Evolutionary conservation across 2,888 invertebrate species (phyloP).

Genomic region (Meandrusa payeni): DNA sequence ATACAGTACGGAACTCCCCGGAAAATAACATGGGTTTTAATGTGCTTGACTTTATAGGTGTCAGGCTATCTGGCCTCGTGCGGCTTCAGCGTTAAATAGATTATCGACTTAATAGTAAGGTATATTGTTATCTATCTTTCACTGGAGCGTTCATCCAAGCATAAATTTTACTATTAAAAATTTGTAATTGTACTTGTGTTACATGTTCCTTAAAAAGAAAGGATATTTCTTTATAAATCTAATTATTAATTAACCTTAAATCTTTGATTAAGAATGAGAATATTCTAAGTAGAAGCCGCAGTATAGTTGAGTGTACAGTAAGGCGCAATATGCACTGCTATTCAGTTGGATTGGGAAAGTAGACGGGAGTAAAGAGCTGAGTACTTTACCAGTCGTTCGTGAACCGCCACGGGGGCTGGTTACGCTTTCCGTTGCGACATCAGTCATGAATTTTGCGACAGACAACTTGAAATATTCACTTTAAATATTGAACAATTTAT

Average conservation of each 20-base stretch:
- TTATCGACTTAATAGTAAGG: constrained; percentile 15
- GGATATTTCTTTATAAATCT: too few relatives aligned
- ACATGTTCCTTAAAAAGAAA: too few relatives aligned
- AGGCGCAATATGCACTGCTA: constrained; percentile 11
- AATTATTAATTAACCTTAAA: too few relatives aligned
- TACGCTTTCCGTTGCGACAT: constrained; percentile 3
- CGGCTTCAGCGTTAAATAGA: constrained; percentile 17
- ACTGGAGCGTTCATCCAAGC: too few relatives aligned
- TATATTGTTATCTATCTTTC: not conserved
- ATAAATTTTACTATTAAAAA: too few relatives aligned
- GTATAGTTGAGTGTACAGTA: not conserved
- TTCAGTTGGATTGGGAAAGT: constrained; percentile 13
- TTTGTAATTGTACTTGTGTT: too few relatives aligned
- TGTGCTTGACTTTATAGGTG: not conserved
- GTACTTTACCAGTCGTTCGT: constrained; percentile 18
- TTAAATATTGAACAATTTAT: constrained; percentile 7
- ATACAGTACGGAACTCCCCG: too few relatives aligned
- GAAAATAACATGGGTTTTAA: too few relatives aligned
- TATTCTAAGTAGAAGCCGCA: too few relatives aligned
- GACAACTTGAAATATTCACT: constrained; percentile 15
- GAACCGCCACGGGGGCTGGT: constrained; percentile 18
- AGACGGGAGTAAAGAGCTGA: constrained; percentile 6
- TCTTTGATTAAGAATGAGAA: too few relatives aligned
- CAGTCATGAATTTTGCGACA: constrained; percentile 22
- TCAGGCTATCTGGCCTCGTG: not conserved